These are phyloP conservation scores for Eolophus roseicapilla DNA, from an alignment of 2,113 vertebrate genomes.

Conservation along the genomic window DNA sequence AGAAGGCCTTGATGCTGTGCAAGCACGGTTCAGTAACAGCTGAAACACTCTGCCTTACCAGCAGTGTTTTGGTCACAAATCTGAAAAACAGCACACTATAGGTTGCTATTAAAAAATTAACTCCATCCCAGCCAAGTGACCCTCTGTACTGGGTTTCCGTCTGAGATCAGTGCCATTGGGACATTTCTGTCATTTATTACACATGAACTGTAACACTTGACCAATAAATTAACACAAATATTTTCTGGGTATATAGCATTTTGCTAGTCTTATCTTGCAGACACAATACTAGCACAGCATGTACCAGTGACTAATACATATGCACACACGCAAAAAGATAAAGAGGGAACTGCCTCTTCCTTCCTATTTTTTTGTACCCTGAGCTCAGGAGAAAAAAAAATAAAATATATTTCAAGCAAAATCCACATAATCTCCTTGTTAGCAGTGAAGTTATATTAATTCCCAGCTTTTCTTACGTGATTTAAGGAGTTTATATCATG, in stretches of 20 bases:
- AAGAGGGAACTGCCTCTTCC: neutral
- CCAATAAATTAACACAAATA: neutral
- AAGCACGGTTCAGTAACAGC: neutral
- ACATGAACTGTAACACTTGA: neutral
- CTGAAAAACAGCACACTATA: accelerated
- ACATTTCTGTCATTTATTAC: neutral
- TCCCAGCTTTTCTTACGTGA: slow-evolving; percentile 70
- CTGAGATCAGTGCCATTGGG: neutral
- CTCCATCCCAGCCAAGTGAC: neutral
- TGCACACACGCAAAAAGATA: neutral
- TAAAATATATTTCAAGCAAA: neutral
- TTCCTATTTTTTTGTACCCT: neutral
- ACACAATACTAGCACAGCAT: neutral
- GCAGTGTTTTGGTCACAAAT: neutral
- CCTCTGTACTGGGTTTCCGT: neutral
- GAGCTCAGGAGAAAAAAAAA: neutral
- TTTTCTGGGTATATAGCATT: neutral
- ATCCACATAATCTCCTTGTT: neutral
- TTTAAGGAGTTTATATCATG: slow-evolving; percentile 78
- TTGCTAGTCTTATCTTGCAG: neutral
- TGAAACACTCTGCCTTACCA: neutral
- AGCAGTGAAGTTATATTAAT: neutral
- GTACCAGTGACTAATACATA: neutral
- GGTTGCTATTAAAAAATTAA: neutral
- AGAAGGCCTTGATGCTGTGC: neutral